Evolutionary conservation across 2,888 invertebrate species (phyloP), one percentile per base, ranked within the genome.

Genomic region (Torymus tubicola): DNA sequence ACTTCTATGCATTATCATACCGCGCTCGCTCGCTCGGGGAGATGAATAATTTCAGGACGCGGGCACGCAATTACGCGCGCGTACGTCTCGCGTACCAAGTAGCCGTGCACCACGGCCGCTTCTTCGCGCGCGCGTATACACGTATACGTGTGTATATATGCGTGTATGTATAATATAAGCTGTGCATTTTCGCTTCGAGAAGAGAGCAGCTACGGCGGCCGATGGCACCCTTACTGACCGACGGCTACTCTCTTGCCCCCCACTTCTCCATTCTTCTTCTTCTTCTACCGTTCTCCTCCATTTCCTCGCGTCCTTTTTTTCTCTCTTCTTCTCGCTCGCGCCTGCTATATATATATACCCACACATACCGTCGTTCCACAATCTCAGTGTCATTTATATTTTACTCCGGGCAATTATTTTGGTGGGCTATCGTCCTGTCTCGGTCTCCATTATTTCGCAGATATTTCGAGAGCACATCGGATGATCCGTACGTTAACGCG

Each of bases 1-100:
- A 90, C 90, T 90, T 90, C 88, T 90, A 90, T 90, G 88, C 89
- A 90, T 90, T 90, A 90, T 90, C 89, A 88, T 89, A 88, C 86
- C 85, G 85, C 86, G 84, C 86, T 87, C 87, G n/a, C 65, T 24
- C 68, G 61, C 84, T 84, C 87, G 87, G 87, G 87, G 87, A 89
- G 90, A 90, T 90, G 90, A 90, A 90, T 90, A 90, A 90, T 90
- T 90, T 90, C 89, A 90, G 88, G 87, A 90, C 89, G 64, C 57
- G 87, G 88, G 87, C 88, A 89, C 89, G 90, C 89, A 90, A 90
- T 90, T 90, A 90, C 89, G 87, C 87, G 88, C 87, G 89, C 89
- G 88, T 89, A 90, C 88, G 89, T 88, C 88, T 89, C 88, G 90
- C 90, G 89, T 90, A 90, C 90, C 89, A 90, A 90, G 90, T 90